Evolutionary conservation across 2,113 vertebrate genomes (phyloP).

Genomic region (Narcine bancroftii): DNA sequence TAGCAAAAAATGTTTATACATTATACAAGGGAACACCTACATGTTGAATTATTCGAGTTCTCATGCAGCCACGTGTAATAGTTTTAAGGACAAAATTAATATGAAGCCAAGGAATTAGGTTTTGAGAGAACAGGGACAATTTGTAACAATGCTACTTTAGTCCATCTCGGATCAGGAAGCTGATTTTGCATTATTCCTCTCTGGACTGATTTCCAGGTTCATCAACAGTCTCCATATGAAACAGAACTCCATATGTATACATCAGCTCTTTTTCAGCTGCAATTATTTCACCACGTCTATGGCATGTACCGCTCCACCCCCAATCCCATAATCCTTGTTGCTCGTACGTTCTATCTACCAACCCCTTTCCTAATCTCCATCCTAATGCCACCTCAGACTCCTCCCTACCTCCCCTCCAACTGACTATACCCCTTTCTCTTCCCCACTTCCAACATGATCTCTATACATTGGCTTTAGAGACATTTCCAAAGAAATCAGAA

Average conservation of each 20-base stretch:
- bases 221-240: neutral
- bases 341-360: no score
- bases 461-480: no score
- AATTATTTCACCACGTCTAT: no score
- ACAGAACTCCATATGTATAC: neutral
- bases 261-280: no score
- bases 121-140: neutral
- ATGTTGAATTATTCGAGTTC: neutral
- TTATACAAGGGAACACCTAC: neutral
- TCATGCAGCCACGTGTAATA: neutral
- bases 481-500: no score
- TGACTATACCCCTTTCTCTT: no score
- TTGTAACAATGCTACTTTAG: neutral
- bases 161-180: neutral
- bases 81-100: neutral
- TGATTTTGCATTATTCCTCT: neutral
- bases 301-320: no score
- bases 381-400: no score
- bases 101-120: neutral
- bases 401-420: no score
- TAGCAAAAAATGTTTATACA: neutral
- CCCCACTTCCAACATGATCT: no score
- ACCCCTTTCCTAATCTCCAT: no score
- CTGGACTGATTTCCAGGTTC: neutral
- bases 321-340: no score